Conservation (phyloP, 1,140 invertebrate genomes). For the Drosophila sproati region DNA sequence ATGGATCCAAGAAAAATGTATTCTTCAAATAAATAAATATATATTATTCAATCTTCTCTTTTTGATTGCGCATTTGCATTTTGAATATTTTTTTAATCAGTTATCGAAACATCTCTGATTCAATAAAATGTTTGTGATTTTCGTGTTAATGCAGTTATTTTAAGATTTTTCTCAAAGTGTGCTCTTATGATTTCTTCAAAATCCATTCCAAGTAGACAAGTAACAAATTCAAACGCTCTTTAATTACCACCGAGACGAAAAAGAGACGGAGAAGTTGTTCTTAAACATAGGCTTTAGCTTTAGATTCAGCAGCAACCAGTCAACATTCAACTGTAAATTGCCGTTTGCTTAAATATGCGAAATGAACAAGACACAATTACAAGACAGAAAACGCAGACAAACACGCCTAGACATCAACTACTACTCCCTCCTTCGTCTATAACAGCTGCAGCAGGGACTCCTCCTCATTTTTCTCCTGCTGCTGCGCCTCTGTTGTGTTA, state of each 20-base stretch:
- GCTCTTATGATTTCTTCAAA: slow-evolving; percentile 70
- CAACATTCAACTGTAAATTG: slow-evolving; percentile 70
- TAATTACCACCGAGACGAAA: slow-evolving; percentile 40
- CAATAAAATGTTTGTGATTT: too few relatives aligned
- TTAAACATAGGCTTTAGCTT: not conserved
- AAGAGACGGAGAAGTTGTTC: not conserved
- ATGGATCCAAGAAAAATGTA: too few relatives aligned
- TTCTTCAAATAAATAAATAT: too few relatives aligned
- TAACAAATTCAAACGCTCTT: slow-evolving; percentile 71
- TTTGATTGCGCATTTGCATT: too few relatives aligned
- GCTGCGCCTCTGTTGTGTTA: slow-evolving; percentile 48
- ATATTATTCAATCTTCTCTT: too few relatives aligned
- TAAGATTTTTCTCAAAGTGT: slow-evolving; percentile 7
- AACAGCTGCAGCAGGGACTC: not conserved
- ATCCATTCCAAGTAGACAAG: slow-evolving; percentile 69
- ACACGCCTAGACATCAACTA: slow-evolving; percentile 53
- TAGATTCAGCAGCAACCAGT: slow-evolving; percentile 25
- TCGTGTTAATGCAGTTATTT: too few relatives aligned
- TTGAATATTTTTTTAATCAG: too few relatives aligned
- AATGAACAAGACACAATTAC: slow-evolving; percentile 82
- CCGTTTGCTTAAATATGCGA: slow-evolving; percentile 80
- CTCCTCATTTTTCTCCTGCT: slow-evolving; percentile 1
- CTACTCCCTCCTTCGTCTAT: not conserved
- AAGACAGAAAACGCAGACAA: slow-evolving; percentile 68
- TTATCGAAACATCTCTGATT: too few relatives aligned